A percentile compares a stretch with the other conserved stretches of the same genome.
Conservation (phyloP, 2,113 vertebrate species). For the Corythoichthys intestinalis region DNA sequence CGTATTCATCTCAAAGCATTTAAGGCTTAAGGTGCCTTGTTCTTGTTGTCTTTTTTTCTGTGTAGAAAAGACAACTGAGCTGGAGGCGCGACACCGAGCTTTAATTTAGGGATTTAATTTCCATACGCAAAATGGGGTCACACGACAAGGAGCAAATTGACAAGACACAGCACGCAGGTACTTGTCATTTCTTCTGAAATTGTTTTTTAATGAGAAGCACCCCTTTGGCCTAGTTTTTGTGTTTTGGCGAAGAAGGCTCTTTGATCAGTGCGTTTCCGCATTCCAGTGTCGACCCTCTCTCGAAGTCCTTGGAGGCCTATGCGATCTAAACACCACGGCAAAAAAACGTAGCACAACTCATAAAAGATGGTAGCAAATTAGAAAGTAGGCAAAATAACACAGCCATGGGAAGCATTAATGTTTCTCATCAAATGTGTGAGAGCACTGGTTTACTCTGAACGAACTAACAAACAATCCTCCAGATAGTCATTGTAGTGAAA, state of each 20-base stretch:
- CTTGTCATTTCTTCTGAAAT: slow-evolving; percentile 56
- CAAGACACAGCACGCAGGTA: slow-evolving; percentile 42
- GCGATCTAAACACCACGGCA: slow-evolving; percentile 23
- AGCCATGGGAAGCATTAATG: neutral
- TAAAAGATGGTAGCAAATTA: neutral
- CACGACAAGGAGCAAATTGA: slow-evolving; percentile 64
- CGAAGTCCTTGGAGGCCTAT: slow-evolving; percentile 11
- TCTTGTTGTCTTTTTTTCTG: slow-evolving; percentile 37
- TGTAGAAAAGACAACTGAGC: slow-evolving; percentile 41
- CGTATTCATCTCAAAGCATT: slow-evolving; percentile 51
- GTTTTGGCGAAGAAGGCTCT: slow-evolving; percentile 41
- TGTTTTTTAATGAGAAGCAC: slow-evolving; percentile 51
- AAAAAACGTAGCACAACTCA: slow-evolving; percentile 12
- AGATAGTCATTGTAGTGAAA: neutral
- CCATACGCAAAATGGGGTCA: slow-evolving; percentile 63
- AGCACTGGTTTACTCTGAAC: neutral
- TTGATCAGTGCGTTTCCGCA: slow-evolving; percentile 19
- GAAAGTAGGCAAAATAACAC: neutral
- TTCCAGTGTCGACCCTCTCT: slow-evolving; percentile 9
- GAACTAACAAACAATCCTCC: neutral
- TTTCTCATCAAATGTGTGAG: neutral
- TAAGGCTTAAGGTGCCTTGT: slow-evolving; percentile 38
- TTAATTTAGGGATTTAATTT: slow-evolving; percentile 73
- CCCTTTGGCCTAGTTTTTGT: slow-evolving; percentile 45
- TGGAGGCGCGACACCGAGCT: slow-evolving; percentile 56